Conservation (phyloP, 1,140 invertebrate species). For the Caerostris extrusa region DNA sequence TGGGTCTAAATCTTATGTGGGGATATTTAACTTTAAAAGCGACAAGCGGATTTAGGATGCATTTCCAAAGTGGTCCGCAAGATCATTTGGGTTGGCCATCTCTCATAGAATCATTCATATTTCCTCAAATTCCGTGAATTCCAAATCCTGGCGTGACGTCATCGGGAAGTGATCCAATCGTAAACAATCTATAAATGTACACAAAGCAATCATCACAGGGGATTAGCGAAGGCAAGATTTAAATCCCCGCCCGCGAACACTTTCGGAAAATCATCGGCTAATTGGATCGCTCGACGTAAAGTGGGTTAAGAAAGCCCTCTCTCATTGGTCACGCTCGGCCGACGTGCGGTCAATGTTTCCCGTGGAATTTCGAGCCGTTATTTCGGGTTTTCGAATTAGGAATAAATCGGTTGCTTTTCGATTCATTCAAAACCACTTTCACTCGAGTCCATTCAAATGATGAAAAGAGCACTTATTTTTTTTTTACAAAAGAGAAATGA, state of each 20-base stretch:
- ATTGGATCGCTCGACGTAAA: slow-evolving; percentile 39
- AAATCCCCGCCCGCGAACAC: slow-evolving; percentile 44
- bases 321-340: slow-evolving; percentile 46
- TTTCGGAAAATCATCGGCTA: slow-evolving; percentile 7
- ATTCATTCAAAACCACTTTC: neutral
- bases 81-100: too few relatives aligned
- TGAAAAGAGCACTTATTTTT: neutral
- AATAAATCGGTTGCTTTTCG: neutral
- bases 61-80: too few relatives aligned
- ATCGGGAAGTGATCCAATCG: neutral
- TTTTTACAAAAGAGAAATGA: neutral
- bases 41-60: too few relatives aligned
- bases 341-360: slow-evolving; percentile 12
- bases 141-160: neutral
- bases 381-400: slow-evolving; percentile 1
- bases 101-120: too few relatives aligned
- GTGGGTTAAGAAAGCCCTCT: slow-evolving; percentile 46
- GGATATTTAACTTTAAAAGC: too few relatives aligned
- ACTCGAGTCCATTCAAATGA: neutral
- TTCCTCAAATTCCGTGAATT: too few relatives aligned
- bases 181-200: neutral
- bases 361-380: neutral
- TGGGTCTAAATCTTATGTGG: too few relatives aligned
- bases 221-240: neutral
- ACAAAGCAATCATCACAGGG: neutral